Base-by-base conservation (phyloP, 2,888 invertebrate genomes). In the Coelogynopora nodosa region DNA sequence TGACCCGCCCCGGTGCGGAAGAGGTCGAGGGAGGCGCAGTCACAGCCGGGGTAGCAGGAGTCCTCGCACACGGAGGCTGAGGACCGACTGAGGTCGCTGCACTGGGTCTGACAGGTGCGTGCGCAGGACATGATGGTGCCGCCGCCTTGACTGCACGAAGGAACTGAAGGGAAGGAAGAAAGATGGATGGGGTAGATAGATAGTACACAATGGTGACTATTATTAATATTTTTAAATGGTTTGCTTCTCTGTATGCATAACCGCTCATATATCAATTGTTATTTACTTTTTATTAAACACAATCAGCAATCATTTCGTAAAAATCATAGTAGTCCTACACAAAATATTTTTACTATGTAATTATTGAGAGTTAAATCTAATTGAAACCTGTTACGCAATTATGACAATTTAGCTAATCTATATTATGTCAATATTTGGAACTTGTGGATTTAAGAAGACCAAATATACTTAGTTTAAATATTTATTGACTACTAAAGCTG, bases 21-120 rank as follows among this genome's bases (percentile, higher is more conserved):
- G 67, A 49, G 84, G 5, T 82, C 49, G 30, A 13, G 10, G 30
- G 84, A 30, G 27, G 31, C 23, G 28, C 86, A 86, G 23, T 86
- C 86, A 85, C 86, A 86, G 23, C 86, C 86, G 0, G 86, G 86
- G 31, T 30, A 86, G 67, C 86, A 86, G 23, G 31, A 30, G 67
- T 82, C 29, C 30, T 86, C 67, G 85, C 86, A 86, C 29, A 30
- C 23, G 67, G 30, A 31, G 23, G 86, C 84, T 18, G 85, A 2
- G 13, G 74, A 2, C 28, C 74, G 31, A 27, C 49, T 84, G 23
- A 86, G 29, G 27, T 86, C 86, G 30, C 83, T 0, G 31, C 86
- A 86, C 18, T 80, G 27, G 49, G 83, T 84, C 29, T 85, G 29
- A 49, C 86, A 86, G n/a, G 86, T 86, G 26, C 86, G 86, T 1